Conservation (phyloP, 1,140 invertebrate species). For the Trigoniulus corallinus region DNA sequence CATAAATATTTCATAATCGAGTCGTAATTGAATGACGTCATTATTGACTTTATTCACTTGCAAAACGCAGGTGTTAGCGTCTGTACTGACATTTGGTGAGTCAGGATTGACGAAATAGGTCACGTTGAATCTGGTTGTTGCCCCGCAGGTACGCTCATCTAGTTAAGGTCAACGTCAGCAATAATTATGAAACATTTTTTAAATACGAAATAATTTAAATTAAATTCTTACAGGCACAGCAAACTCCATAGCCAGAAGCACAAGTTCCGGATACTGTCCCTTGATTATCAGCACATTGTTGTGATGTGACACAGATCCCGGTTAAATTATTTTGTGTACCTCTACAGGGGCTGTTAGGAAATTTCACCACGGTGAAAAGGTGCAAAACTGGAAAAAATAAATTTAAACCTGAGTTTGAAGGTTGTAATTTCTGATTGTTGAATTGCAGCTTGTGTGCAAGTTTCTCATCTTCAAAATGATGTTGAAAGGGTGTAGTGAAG, state of each 20-base stretch:
- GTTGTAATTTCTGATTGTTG: too few relatives aligned
- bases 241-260: neutral
- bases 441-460: too few relatives aligned
- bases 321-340: neutral
- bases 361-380: too few relatives aligned
- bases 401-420: too few relatives aligned
- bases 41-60: neutral
- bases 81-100: neutral
- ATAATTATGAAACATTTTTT: neutral
- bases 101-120: neutral
- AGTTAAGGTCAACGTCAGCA: slow-evolving; percentile 33
- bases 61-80: neutral
- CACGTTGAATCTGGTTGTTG: neutral
- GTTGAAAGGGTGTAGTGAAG: too few relatives aligned
- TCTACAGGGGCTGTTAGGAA: neutral
- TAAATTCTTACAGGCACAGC: neutral
- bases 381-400: too few relatives aligned
- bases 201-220: neutral
- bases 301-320: neutral
- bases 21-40: slow-evolving; percentile 57
- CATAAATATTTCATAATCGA: slow-evolving; percentile 53
- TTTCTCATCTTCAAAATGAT: too few relatives aligned
- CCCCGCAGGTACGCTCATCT: slow-evolving; percentile 36
- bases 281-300: neutral
- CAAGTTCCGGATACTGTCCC: neutral